Conservation (phyloP, 2,113 vertebrate genomes). For the Passer domesticus region DNA sequence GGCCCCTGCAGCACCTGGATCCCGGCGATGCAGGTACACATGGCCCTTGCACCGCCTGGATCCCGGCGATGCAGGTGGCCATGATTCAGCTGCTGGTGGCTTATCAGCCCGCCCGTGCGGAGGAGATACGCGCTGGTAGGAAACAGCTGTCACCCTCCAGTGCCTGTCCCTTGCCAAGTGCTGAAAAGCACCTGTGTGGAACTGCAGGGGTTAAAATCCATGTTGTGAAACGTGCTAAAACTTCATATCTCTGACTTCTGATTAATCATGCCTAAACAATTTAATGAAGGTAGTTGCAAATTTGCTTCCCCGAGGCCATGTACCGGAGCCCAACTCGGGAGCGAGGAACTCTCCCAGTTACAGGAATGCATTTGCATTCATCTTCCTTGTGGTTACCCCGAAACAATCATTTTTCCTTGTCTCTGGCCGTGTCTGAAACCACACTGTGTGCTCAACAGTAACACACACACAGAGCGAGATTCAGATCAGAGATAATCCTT, state of each 20-base stretch:
- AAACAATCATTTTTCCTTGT: slow-evolving; percentile 65
- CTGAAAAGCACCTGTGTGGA: background rate
- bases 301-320: slow-evolving; percentile 55
- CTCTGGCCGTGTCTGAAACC: slow-evolving; percentile 59
- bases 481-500: slow-evolving; percentile 57
- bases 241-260: background rate
- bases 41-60: rapidly evolving
- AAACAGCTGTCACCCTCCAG: background rate
- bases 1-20: background rate
- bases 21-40: rapidly evolving
- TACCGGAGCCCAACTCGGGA: background rate
- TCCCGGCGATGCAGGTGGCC: background rate
- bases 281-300: slow-evolving; percentile 52
- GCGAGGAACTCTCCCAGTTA: slow-evolving; percentile 53
- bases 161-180: background rate
- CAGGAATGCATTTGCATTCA: slow-evolving; percentile 69
- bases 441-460: slow-evolving; percentile 54
- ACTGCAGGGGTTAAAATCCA: background rate
- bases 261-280: slow-evolving; percentile 57
- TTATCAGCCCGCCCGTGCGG: background rate
- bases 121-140: background rate
- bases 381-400: slow-evolving; percentile 68
- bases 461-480: slow-evolving; percentile 29
- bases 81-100: background rate
- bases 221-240: background rate